Percentiles rank a stretch among this genome's conserved stretches.
Conservation (phyloP, 2,113 vertebrate genomes). For the Lathamus discolor region DNA sequence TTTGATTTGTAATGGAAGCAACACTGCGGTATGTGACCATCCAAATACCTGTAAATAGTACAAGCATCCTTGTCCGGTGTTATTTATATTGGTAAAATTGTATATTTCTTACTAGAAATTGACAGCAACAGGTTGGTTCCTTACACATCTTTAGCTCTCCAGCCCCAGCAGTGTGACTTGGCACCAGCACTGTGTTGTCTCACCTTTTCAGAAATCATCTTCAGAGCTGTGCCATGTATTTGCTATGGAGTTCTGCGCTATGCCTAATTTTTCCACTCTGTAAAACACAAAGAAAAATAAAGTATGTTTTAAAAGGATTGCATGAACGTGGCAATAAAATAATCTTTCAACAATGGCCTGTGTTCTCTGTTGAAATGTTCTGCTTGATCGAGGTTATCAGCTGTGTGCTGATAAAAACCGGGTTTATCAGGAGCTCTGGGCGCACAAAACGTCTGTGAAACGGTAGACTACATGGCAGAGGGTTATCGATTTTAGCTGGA, state of each 20-base stretch:
- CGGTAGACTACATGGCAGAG: not conserved
- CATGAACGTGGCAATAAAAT: not conserved
- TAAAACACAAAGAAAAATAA: not conserved
- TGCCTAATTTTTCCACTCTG: not conserved
- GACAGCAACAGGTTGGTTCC: not conserved
- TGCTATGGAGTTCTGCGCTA: not conserved
- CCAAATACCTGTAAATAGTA: not conserved
- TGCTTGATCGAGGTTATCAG: not conserved
- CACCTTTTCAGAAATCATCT: slow-evolving; percentile 15
- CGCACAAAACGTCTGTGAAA: not conserved
- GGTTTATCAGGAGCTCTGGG: not conserved
- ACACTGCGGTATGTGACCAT: not conserved
- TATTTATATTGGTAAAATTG: not conserved
- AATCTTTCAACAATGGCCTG: not conserved
- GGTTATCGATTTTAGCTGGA: not conserved
- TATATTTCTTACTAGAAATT: not conserved
- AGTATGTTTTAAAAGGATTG: not conserved
- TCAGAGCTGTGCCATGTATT: not conserved
- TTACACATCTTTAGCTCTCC: not conserved
- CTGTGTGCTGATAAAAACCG: not conserved
- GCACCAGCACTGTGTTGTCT: not conserved
- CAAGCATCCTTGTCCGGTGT: not conserved
- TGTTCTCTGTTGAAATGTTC: not conserved
- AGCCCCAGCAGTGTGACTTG: not conserved
- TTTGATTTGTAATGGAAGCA: not conserved